Evolutionary conservation across 2,888 invertebrate species (phyloP).

Genomic region (Lasioglossum lativentre): DNA sequence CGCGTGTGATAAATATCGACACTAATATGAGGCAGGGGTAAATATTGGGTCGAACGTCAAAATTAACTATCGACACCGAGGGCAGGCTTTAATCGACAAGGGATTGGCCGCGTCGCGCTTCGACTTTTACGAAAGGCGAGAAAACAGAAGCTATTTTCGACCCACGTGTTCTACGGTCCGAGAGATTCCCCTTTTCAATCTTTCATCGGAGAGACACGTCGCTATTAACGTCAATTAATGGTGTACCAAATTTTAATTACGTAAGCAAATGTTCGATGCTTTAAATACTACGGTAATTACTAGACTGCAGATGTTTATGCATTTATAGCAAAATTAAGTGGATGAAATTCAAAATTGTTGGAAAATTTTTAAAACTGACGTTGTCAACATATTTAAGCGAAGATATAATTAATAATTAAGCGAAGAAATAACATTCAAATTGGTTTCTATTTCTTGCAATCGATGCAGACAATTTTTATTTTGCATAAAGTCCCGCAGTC

Average conservation of each 20-base stretch:
- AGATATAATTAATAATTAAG: too few relatives aligned
- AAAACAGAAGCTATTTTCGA: constrained; percentile 1
- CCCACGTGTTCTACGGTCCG: background rate
- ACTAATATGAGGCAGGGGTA: constrained; percentile 31
- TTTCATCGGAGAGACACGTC: background rate
- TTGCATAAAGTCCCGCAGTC: too few relatives aligned
- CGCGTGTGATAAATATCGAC: constrained; percentile 45
- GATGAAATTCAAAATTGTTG: too few relatives aligned
- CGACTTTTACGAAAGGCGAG: background rate
- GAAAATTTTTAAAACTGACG: too few relatives aligned
- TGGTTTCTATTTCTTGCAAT: too few relatives aligned
- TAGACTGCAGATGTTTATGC: too few relatives aligned
- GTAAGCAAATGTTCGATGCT: background rate
- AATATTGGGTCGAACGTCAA: constrained; percentile 52
- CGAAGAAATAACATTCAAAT: too few relatives aligned
- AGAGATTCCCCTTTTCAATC: background rate
- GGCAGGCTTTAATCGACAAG: constrained; percentile 18
- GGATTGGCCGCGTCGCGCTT: background rate
- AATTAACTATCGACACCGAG: constrained; percentile 40
- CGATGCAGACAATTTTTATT: too few relatives aligned
- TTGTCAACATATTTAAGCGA: too few relatives aligned
- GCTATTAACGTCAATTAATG: background rate
- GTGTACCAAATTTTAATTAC: background rate
- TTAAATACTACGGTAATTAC: background rate
- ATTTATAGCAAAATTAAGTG: too few relatives aligned